Conservation (phyloP, 2,888 invertebrate species). For the Eupithecia subumbrata region DNA sequence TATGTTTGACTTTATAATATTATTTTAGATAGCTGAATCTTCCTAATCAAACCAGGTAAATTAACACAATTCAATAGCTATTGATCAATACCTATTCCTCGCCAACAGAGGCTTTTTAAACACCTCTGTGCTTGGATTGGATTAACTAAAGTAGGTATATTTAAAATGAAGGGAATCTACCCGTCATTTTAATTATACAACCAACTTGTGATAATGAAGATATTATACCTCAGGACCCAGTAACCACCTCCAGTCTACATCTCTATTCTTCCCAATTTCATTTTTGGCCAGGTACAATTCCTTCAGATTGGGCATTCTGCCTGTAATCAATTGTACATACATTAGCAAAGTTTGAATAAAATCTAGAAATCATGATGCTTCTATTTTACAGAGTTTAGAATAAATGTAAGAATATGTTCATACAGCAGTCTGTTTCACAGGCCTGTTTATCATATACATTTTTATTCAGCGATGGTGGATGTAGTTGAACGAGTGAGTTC, state of each 20-base stretch:
- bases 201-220: not conserved
- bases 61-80: not conserved
- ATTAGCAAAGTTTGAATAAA: not conserved
- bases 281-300: slow-evolving; percentile 87
- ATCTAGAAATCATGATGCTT: not conserved
- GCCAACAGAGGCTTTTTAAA: not conserved
- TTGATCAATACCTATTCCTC: not conserved
- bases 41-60: not conserved
- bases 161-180: not conserved
- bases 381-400: no score
- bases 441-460: no score
- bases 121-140: not conserved
- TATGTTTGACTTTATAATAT: not conserved
- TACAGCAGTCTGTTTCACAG: no score
- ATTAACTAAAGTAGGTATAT: not conserved
- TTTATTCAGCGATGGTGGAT: no score
- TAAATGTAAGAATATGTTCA: not conserved
- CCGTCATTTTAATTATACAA: no score
- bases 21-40: not conserved
- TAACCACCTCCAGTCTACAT: slow-evolving; percentile 87
- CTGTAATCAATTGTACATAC: slow-evolving; percentile 50
- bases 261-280: slow-evolving; percentile 80
- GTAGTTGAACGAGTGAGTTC: no score
- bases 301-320: slow-evolving; percentile 82
- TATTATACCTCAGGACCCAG: slow-evolving; percentile 67